phyloP scores from a whole-genome alignment of 2,888 invertebrate species.

The Noctua pronuba region DNA sequence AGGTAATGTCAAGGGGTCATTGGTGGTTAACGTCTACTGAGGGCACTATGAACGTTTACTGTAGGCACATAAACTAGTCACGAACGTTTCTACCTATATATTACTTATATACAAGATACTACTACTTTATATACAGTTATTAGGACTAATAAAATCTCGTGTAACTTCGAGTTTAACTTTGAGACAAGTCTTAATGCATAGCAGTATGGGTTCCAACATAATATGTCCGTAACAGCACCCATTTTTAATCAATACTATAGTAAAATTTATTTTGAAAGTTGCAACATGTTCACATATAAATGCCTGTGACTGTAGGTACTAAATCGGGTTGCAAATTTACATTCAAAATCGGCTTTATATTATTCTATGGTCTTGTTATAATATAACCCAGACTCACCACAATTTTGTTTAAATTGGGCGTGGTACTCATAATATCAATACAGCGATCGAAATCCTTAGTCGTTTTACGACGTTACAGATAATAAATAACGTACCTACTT shows the following conservation, averaged over 20 bases:
- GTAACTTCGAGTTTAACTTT: background rate
- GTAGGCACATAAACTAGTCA: conserved; percentile 3
- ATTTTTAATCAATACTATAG: background rate
- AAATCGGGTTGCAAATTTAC: background rate
- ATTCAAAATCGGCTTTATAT: conserved; percentile 3
- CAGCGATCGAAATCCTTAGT: conserved; percentile 8
- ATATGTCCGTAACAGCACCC: background rate
- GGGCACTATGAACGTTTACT: conserved; percentile 24
- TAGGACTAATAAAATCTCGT: background rate
- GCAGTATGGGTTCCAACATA: background rate
- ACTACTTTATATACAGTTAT: too few relatives aligned
- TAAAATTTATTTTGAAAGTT: background rate
- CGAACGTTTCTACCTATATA: background rate
- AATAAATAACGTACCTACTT: conserved; percentile 45
- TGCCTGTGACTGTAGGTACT: background rate
- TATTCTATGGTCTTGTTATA: background rate
- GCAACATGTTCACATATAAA: background rate
- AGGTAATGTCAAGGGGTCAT: conserved; percentile 73
- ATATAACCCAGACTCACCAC: background rate
- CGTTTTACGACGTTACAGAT: conserved; percentile 43
- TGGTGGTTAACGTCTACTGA: conserved; percentile 68
- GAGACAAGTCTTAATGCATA: background rate
- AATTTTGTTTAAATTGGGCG: conserved; percentile 1
- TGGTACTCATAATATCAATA: background rate
- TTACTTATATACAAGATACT: background rate